Conservation (phyloP, 2,797 vertebrate genomes). For the Xenops minutus region DNA sequence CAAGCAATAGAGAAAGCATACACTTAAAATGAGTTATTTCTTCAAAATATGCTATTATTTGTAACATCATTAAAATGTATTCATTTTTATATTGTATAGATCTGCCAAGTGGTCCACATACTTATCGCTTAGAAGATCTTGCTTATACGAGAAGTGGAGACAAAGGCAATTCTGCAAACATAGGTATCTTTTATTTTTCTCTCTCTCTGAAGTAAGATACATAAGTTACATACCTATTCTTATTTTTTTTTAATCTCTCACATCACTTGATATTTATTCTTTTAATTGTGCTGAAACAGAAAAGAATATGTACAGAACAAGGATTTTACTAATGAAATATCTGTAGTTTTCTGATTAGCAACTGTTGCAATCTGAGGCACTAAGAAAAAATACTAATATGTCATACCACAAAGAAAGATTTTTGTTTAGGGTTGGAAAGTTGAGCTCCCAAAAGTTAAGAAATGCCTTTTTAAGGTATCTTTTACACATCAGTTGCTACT, state of each 20-base stretch:
- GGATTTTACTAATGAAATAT: background rate
- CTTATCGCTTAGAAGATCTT: conserved; percentile 84
- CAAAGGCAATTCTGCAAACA: conserved; percentile 87
- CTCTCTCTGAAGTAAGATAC: background rate
- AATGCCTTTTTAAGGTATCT: background rate
- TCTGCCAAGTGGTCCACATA: conserved; percentile 81
- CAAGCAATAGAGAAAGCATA: background rate
- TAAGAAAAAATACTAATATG: background rate
- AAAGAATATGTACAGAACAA: fast-evolving
- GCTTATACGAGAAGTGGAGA: conserved; percentile 86
- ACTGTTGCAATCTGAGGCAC: background rate
- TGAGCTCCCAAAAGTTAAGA: background rate
- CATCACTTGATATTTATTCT: background rate
- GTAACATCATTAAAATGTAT: background rate
- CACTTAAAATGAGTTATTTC: background rate
- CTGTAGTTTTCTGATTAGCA: background rate
- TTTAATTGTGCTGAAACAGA: background rate
- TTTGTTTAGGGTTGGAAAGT: background rate
- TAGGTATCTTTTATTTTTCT: conserved; percentile 73
- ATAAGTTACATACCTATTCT: background rate
- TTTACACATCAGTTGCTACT: background rate
- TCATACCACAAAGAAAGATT: background rate
- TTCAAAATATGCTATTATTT: background rate
- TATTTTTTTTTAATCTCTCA: background rate
- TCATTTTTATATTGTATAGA: conserved; percentile 66